Evolutionary conservation across 2,797 vertebrate species (phyloP).

Genomic region (Sebastes melanostomus): DNA sequence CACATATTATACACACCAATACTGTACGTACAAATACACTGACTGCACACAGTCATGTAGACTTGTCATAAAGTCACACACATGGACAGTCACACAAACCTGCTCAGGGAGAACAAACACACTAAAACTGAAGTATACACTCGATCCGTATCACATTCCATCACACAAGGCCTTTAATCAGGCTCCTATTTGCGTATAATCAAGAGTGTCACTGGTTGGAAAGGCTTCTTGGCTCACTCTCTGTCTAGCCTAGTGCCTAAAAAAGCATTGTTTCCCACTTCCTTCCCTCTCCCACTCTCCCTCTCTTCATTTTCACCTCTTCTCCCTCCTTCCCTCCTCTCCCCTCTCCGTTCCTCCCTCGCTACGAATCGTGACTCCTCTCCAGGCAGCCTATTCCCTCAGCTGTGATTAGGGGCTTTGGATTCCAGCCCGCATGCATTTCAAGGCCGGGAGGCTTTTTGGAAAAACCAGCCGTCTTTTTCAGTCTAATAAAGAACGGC

Average conservation of each 20-base stretch:
- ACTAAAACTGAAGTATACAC: neutral
- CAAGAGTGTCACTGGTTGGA: conserved; percentile 6
- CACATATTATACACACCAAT: conserved; percentile 27
- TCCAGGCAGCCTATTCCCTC: conserved; percentile 63
- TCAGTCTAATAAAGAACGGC: conserved; percentile 58
- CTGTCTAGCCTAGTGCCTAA: conserved; percentile 15
- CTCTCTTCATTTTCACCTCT: conserved; percentile 26
- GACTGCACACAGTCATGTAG: conserved; percentile 8
- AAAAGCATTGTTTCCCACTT: conserved; percentile 22
- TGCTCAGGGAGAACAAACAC: neutral
- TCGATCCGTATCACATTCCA: neutral
- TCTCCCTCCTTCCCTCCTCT: conserved; percentile 6
- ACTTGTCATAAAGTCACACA: conserved; percentile 8
- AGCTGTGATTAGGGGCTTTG: conserved; percentile 72
- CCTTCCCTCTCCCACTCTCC: neutral
- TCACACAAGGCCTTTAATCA: conserved; percentile 28
- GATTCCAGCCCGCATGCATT: conserved; percentile 73
- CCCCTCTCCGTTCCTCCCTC: conserved; percentile 10
- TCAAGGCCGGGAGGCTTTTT: conserved; percentile 61
- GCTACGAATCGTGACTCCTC: conserved; percentile 67
- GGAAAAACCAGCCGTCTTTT: conserved; percentile 51
- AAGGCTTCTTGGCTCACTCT: conserved; percentile 24
- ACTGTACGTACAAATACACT: conserved; percentile 21
- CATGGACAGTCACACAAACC: neutral
- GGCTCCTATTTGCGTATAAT: conserved; percentile 26